Conservation (phyloP, 2,797 vertebrate species). For the Momotus momota region DNA sequence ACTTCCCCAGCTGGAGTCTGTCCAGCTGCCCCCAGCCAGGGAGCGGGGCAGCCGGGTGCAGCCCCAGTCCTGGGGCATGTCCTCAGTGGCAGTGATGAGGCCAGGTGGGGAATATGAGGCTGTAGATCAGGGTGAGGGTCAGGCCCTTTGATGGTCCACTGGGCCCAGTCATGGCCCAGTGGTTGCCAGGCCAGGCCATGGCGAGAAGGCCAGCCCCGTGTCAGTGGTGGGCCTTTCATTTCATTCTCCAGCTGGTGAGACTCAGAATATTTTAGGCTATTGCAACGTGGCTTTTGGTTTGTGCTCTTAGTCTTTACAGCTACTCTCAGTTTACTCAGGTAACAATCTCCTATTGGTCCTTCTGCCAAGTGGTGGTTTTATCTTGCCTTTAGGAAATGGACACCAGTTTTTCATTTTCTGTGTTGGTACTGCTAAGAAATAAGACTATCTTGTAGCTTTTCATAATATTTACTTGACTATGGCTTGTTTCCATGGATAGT, state of each 20-base stretch:
- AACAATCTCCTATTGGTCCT: not conserved
- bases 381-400: not conserved
- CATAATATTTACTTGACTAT: not conserved
- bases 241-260: not conserved
- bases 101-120: rapidly evolving
- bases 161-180: rapidly evolving
- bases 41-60: rapidly evolving
- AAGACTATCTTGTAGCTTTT: not conserved
- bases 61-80: no score
- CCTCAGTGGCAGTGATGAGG: not conserved
- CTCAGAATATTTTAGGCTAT: not conserved
- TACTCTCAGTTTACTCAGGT: not conserved
- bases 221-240: not conserved
- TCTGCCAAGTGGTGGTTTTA: not conserved
- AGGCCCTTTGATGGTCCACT: no score
- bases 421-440: not conserved
- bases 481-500: not conserved
- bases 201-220: rapidly evolving
- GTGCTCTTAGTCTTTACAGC: not conserved
- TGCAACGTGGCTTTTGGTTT: not conserved
- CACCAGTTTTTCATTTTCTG: not conserved
- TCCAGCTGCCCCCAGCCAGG: not conserved
- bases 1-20: no score
- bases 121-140: no score
- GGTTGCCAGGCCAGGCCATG: not conserved